Conservation (phyloP, 2,113 vertebrate species). For the Barnardius zonarius region DNA sequence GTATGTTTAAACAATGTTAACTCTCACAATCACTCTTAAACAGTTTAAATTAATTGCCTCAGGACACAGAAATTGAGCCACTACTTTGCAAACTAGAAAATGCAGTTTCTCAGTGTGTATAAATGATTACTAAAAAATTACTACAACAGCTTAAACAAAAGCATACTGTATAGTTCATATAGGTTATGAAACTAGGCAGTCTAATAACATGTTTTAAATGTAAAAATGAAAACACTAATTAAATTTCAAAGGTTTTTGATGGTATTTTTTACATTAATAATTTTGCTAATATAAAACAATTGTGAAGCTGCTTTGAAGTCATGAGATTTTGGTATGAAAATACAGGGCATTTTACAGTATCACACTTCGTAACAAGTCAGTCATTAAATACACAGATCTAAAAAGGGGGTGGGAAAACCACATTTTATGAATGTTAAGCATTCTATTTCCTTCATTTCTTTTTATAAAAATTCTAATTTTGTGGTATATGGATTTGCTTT, state of each 20-base stretch:
- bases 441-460: neutral
- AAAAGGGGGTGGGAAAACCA: neutral
- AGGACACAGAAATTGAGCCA: neutral
- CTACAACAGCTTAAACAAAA: neutral
- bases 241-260: neutral
- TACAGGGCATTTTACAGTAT: neutral
- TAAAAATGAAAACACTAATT: neutral
- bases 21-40: neutral
- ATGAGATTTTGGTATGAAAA: neutral
- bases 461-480: neutral
- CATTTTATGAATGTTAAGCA: neutral
- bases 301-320: neutral
- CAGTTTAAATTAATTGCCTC: neutral
- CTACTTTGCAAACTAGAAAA: neutral
- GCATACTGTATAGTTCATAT: neutral
- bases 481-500: neutral
- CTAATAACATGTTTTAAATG: neutral
- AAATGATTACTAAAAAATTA: neutral
- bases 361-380: neutral
- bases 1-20: neutral
- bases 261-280: neutral
- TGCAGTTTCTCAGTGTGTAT: neutral
- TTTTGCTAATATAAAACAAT: neutral
- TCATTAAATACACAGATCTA: neutral
- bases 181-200: neutral